Evolutionary conservation across 2,113 vertebrate genomes (phyloP), one percentile per base, ranked within the genome.

Genomic region (Hippolais icterina): DNA sequence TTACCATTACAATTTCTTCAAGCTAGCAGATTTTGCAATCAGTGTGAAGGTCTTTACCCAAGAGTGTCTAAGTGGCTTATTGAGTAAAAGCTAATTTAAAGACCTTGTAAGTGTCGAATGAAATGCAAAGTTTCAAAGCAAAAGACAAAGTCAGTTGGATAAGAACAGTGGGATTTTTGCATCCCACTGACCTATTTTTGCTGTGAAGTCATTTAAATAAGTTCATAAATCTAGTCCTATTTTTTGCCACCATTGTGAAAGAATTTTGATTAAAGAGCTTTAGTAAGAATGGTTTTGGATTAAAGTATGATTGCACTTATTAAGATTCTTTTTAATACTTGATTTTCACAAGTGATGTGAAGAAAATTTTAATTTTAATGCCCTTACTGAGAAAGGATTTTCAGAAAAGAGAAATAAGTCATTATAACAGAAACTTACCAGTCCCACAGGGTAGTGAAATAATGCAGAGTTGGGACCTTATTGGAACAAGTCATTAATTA

Each of bases 241-340:
- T 76, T 94, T 87, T 92, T 71, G 35, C 17, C 47, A 78, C 24
- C 27, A 49, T 42, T 44, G 42, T 90, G 23, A 65, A 90, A 90
- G 71, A 70, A 18, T 89, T 94, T 89, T 95, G 82, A 94, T 97
- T 88, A 89, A 94, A 95, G 37, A 87, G 75, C 78, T 92, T 89
- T 64, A 23, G 18, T 71, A 33, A 94, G 71, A 97, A 94, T 92
- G 61, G 46, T 15, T 87, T 64, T 49, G 81, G 88, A 93, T 93
- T 82, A 91, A 86, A 70, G 46, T 87, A 86, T 61, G 80, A 95
- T 96, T 57, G 88, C 24, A 82, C 23, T 96, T 94, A 56, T 68
- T 74, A 96, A 84, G 63, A 75, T 86, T 95, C 88, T 87, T 95
- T 46, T 66, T 66, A 84, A 85, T 54, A 39, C 60, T 83, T 89